These are phyloP conservation scores for Agrypnus murinus DNA, from an alignment of 2,888 invertebrate species.

Conservation along the genomic window DNA sequence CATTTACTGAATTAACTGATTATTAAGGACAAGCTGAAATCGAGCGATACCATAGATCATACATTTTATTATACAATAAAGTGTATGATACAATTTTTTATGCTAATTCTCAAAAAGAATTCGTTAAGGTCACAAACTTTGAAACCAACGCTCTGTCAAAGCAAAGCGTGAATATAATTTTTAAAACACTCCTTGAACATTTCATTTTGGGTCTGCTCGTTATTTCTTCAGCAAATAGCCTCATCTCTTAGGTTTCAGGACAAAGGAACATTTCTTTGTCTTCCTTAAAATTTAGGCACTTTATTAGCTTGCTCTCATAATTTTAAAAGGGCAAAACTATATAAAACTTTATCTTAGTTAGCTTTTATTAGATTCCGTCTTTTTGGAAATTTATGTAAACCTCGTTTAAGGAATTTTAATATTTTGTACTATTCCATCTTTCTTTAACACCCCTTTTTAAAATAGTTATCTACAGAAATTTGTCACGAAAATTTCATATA, in stretches of 20 bases:
- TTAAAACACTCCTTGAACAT: conserved; percentile 49
- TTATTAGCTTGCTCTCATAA: conserved; percentile 56
- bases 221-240: conserved; percentile 42
- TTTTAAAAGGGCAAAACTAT: conserved; percentile 52
- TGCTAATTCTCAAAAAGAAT: no score
- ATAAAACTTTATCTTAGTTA: conserved; percentile 54
- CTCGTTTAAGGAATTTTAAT: conserved; percentile 41
- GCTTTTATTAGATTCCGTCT: conserved; percentile 51
- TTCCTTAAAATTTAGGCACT: conserved; percentile 57
- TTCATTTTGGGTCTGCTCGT: conserved; percentile 47
- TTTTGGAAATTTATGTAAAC: conserved; percentile 44
- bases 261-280: conserved; percentile 33
- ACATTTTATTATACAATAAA: no score
- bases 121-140: no score
- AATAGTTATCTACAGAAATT: conserved; percentile 30
- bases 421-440: conserved; percentile 15
- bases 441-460: conserved; percentile 1
- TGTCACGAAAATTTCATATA: conserved; percentile 36
- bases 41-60: no score
- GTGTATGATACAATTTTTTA: no score
- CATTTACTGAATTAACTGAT: no score
- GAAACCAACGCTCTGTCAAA: no score
- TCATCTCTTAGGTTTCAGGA: conserved; percentile 47
- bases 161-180: conserved; percentile 51
- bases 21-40: no score